Evolutionary conservation across 2,888 invertebrate species (phyloP).

Genomic region (Mimas tiliae): DNA sequence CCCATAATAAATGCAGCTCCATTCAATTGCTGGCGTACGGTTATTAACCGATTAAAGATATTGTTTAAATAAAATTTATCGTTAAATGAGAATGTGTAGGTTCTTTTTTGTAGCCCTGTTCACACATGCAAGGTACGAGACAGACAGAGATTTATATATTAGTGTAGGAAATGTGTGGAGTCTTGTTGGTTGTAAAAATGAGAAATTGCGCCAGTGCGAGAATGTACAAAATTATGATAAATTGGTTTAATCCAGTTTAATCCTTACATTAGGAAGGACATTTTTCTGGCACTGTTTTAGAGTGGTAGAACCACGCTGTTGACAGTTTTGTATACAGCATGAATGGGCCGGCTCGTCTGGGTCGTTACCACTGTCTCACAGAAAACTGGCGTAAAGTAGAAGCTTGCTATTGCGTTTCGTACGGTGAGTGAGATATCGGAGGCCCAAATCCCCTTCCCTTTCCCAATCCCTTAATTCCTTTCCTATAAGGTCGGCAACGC

Average conservation of each 20-base stretch:
- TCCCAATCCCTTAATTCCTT: too few species aligned
- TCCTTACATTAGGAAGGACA: too few species aligned
- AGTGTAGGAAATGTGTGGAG: not conserved
- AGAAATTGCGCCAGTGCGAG: not conserved
- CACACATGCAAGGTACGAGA: slow-evolving; percentile 15
- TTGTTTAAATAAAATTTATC: slow-evolving; percentile 30
- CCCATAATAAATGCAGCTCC: slow-evolving; percentile 39
- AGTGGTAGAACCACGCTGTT: too few species aligned
- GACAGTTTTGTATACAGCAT: too few species aligned
- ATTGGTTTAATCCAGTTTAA: not conserved
- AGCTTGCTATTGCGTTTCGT: too few species aligned
- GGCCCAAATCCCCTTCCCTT: too few species aligned
- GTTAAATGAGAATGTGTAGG: slow-evolving; percentile 25
- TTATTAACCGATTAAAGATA: slow-evolving; percentile 48
- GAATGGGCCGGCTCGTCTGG: too few species aligned
- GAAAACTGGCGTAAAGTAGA: too few species aligned
- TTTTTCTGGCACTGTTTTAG: too few species aligned
- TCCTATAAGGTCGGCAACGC: too few species aligned
- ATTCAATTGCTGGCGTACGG: slow-evolving; percentile 38
- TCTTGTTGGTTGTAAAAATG: not conserved
- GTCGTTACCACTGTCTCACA: too few species aligned
- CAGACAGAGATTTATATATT: not conserved
- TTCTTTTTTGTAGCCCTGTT: slow-evolving; percentile 2
- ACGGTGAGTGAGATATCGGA: too few species aligned
- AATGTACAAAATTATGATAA: not conserved